Base-by-base conservation (phyloP, 1,140 invertebrate species). In the Heliconius himera region DNA sequence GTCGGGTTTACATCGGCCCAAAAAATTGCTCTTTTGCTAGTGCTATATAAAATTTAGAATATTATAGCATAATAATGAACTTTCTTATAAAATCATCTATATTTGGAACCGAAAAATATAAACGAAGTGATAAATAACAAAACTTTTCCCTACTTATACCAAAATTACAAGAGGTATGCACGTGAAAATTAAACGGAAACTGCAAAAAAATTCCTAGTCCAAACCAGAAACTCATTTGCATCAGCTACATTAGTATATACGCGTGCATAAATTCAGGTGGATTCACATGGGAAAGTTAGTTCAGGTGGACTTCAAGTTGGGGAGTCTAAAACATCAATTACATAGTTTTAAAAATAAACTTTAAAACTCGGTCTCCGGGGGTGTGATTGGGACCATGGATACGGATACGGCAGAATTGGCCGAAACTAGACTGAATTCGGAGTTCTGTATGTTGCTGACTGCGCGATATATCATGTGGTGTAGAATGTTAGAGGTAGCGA, bases 281-380 rank as follows among this genome's bases (percentile, higher is more conserved):
- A 72, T n/a, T 38, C 70, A 72, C 70, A 72, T 72, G 70, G 49
- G 29, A 46, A 78, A 78, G 41, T 77, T 22, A 77, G 70, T 78
- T 73, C 54, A 36, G 29, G 33, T 56, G n/a, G 22, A 60, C 51
- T 66, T 78, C 54, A 71, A 78, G 54, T 72, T 38, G 77, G 22
- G 46, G 54, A 74, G 29, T 74, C 77, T 38, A 78, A 78, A 78
- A 74, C 77, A 78, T 78, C 77, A 66, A 78, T 78, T 78, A 78
- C 54, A 33, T 78, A 73, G 77, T 78, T 78, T 78, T 78, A 78
- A 78, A 78, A 78, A 78, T 78, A 78, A 78, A 74, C 77, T 78
- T 78, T 78, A 74, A 77, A 73, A 73, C 72, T 71, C 9, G 49
- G 51, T 78, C 77, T 41, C 72, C 54, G 29, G 36, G 77, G 72